Conservation (phyloP, 2,113 vertebrate species). For the Cyprinus carpio region DNA sequence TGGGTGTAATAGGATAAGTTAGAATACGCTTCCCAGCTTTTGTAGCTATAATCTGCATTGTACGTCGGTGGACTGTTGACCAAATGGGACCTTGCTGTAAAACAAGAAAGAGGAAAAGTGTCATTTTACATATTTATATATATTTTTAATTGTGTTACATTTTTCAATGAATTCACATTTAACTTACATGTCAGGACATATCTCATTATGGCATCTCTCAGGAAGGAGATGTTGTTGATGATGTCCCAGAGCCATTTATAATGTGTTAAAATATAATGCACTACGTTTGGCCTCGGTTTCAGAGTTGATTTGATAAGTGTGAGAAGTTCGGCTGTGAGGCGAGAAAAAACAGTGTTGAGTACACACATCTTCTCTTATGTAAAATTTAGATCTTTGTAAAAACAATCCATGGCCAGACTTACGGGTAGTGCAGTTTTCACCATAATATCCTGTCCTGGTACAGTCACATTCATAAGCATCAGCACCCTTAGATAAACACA, state of each 20-base stretch:
- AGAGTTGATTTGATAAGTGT: slow-evolving; percentile 82
- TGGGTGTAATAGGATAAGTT: slow-evolving; percentile 95
- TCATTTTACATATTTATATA: background rate
- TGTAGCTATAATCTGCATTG: slow-evolving; percentile 88
- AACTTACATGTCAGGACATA: slow-evolving; percentile 93
- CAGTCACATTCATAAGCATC: slow-evolving; percentile 91
- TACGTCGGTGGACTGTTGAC: slow-evolving; percentile 94
- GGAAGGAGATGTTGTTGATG: slow-evolving; percentile 87
- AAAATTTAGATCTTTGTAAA: background rate
- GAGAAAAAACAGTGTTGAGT: background rate
- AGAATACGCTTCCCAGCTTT: slow-evolving; percentile 93
- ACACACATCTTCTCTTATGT: background rate
- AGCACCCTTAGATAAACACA: slow-evolving; percentile 79
- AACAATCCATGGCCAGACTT: slow-evolving; percentile 61
- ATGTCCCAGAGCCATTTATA: slow-evolving; percentile 91
- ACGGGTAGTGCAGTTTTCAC: slow-evolving; percentile 90
- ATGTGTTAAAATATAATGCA: slow-evolving; percentile 94
- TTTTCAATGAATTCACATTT: background rate
- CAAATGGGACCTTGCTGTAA: slow-evolving; percentile 88
- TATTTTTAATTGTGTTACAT: background rate
- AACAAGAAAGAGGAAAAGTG: background rate
- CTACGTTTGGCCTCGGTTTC: slow-evolving; percentile 86
- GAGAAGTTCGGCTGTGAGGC: slow-evolving; percentile 83
- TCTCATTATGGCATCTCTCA: slow-evolving; percentile 87
- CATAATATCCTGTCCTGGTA: slow-evolving; percentile 88